A percentile compares a stretch with the other conserved stretches of the same genome.
These are phyloP conservation scores for Archocentrus centrarchus DNA, from an alignment of 2,113 vertebrate genomes.

Conservation along the genomic window DNA sequence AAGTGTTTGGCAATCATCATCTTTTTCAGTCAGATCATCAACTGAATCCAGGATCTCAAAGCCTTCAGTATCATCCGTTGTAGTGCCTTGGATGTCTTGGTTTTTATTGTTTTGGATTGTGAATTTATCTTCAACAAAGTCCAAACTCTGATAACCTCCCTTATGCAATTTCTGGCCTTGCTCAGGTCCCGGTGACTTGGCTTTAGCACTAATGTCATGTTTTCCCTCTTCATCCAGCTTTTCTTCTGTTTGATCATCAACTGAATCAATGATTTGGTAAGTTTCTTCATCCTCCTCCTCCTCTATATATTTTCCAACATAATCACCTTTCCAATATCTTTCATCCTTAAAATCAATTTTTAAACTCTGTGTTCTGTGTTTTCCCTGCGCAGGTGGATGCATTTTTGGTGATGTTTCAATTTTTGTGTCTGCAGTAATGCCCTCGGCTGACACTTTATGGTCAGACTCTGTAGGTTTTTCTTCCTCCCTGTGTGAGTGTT, in stretches of 20 bases:
- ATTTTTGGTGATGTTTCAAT: conserved; percentile 19
- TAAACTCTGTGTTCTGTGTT: not conserved
- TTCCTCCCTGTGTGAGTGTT: not conserved
- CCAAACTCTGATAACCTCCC: conserved; percentile 20
- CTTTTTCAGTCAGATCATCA: not conserved
- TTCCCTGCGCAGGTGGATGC: not conserved
- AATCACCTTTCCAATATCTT: not conserved
- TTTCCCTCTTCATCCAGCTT: not conserved
- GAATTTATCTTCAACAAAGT: not conserved
- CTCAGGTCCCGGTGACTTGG: not conserved
- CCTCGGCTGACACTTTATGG: conserved; percentile 44
- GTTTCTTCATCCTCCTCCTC: not conserved
- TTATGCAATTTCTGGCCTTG: not conserved
- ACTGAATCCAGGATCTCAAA: conserved; percentile 39
- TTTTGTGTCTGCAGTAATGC: conserved; percentile 4
- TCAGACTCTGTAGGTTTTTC: not conserved
- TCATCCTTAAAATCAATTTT: not conserved
- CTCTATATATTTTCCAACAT: not conserved
- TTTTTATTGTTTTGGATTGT: conserved; percentile 1
- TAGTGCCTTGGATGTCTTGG: not conserved
- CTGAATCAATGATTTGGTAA: conserved; percentile 32
- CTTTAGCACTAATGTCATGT: not conserved
- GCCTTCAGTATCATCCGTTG: not conserved
- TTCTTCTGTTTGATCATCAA: conserved; percentile 26
- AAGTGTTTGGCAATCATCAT: not conserved